Evolutionary conservation across 1,140 invertebrate genomes (phyloP), one percentile per base, ranked within the genome.

Genomic region (Formica exsecta): DNA sequence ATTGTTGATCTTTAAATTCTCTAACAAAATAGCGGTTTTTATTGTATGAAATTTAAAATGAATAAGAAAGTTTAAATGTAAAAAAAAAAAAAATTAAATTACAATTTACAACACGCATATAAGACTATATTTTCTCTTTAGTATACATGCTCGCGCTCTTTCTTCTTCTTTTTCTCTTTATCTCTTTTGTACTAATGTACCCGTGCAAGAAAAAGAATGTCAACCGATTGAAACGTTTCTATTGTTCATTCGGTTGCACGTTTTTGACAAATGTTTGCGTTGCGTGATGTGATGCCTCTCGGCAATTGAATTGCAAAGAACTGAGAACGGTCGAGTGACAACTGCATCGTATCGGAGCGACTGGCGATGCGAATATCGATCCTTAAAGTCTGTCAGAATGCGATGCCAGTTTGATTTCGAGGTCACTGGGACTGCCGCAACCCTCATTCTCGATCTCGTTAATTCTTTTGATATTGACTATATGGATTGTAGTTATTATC

Each of bases 321-420:
- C 48, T 76, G 74, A 48, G 13, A 71, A 81, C 64, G 64, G 86
- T 76, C 80, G 57, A 71, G 44, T 70, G 19, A 85, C 71, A 90
- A 86, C 86, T 76, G 86, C 85, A 90, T 85, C 62, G 70, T 68
- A 79, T 85, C 74, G 32, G 73, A 85, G 86, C 88, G 85, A 87
- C 87, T 84, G 85, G 89, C 86, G 86, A 84, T 88, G 84, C 85
- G 73, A 90, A 87, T 93, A 93, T 93, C 92, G 92, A 93, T 93
- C 84, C 64, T 70, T 70, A 44, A 32, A 73, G 76, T 84, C 74
- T 87, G 81, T 59, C 51, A 62, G 85, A 71, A 41, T 54, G 65
- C 57, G 68, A 80, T 80, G 68, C 84, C 73, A 86, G 65, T 73
- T 87, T 51, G 76, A 61, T 93, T 93, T 93, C 90, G 92, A 93